Conservation (phyloP, 2,888 invertebrate species). For the Sthenelais limicola region DNA sequence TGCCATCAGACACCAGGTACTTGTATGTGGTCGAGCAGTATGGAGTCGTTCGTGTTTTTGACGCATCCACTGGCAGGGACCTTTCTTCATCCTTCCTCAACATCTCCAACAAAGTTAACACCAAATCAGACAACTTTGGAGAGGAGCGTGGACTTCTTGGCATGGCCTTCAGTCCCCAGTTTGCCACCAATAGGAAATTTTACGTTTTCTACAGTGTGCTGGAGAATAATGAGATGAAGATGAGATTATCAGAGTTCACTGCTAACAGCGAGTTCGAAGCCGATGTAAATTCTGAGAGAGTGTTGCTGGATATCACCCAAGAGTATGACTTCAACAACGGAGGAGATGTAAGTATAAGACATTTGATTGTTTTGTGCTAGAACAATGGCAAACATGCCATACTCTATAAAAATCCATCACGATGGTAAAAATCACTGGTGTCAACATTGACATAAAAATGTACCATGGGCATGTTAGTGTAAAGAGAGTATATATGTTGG, state of each 20-base stretch:
- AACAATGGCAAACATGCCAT: too few relatives aligned
- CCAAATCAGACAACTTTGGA: background rate
- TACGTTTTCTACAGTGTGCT: background rate
- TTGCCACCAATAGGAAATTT: too few relatives aligned
- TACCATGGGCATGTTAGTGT: too few relatives aligned
- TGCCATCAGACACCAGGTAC: background rate
- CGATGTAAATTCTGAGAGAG: background rate
- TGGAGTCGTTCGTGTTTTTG: background rate
- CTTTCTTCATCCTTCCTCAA: background rate
- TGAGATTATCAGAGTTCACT: constrained; percentile 9
- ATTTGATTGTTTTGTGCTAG: too few relatives aligned
- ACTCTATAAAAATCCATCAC: too few relatives aligned
- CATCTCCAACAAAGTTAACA: background rate
- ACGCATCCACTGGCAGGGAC: background rate
- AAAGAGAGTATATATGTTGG: too few relatives aligned
- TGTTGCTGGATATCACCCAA: constrained; percentile 1
- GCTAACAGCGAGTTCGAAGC: background rate
- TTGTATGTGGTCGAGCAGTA: background rate
- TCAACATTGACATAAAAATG: too few relatives aligned
- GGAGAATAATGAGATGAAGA: too few relatives aligned
- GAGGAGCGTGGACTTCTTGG: background rate
- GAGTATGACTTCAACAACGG: background rate
- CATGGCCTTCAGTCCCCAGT: background rate
- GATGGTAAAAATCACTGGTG: too few relatives aligned
- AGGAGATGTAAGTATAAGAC: constrained; percentile 4